Base-by-base conservation (phyloP, 2,888 invertebrate species). In the Pomacea canaliculata region DNA sequence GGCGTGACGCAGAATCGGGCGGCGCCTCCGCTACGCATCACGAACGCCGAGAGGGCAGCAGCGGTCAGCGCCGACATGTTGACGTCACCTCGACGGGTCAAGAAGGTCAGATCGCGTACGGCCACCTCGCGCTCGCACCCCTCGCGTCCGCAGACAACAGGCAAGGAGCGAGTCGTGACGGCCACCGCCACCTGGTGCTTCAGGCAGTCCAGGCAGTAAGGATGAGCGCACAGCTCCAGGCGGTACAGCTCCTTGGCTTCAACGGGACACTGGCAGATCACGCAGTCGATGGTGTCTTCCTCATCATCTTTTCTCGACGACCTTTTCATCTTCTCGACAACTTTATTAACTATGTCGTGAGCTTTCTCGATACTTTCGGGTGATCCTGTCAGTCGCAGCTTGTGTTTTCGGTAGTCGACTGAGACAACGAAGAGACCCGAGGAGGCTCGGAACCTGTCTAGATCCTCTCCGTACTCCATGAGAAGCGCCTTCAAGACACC, bases 151-250 rank as follows among this genome's bases (percentile, higher is more conserved):
- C 89, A 89, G 19, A 48, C 59, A 0, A 89, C 62, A 0, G 89
- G 89, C 62, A 89, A 82, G 9, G 82, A 80, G 65, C 80, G 84
- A 65, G 79, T 79, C 12, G 79, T 71, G 12, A 85, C 74, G 10
- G 81, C 80, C 19, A 80, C 79, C 19, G 23, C 51, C 60, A 74
- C 69, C 74, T 83, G 83, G 18, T 70, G 72, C n/a, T 79, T 79
- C 13, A 86, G 60, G 76, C 89, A 89, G 7, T 80, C 80, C 8
- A 70, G 74, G 77, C 89, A 89, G 73, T 88, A 89, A 8, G 85
- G 79, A 79, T 89, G 89, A 3, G 88, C 88, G 79, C 89, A 89
- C 18, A 77, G 80, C 71, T 89, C 88, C 37, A 87, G 79, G 18
- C 87, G 80, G 71, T 84, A 85, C 27, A 86, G 73, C 19, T 85